These are phyloP conservation scores for Flabesymbios commensalis DNA, from an alignment of 2,888 invertebrate genomes.

Conservation along the genomic window DNA sequence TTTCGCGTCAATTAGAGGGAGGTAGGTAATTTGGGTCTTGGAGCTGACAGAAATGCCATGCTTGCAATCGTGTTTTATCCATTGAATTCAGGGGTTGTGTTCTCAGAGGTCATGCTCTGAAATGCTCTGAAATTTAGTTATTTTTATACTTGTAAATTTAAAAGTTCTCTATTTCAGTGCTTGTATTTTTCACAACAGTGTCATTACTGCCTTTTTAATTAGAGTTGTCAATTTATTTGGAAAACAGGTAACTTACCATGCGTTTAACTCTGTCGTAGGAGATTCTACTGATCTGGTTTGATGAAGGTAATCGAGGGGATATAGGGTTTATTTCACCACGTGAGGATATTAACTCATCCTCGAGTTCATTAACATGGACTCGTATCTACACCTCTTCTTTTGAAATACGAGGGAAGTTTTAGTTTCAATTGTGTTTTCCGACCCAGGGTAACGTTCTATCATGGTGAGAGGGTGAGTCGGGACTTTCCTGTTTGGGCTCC, in stretches of 20 bases:
- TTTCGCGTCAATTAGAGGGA: slow-evolving; percentile 27
- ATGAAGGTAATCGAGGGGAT: not conserved
- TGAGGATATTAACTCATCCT: not conserved
- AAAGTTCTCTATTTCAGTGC: no score
- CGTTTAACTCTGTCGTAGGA: not conserved
- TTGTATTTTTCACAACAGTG: no score
- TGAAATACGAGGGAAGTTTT: not conserved
- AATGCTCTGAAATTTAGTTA: not conserved
- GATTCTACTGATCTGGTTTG: not conserved
- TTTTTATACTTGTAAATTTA: no score
- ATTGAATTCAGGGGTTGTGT: slow-evolving; percentile 4
- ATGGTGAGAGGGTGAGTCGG: not conserved
- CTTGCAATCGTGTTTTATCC: slow-evolving; percentile 1
- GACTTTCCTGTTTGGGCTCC: not conserved
- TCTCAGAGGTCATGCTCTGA: slow-evolving; percentile 1
- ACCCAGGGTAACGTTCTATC: not conserved
- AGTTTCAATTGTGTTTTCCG: not conserved
- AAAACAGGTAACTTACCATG: no score
- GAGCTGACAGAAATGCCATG: slow-evolving; percentile 15
- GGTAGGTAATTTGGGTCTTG: slow-evolving; percentile 20
- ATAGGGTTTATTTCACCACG: slow-evolving; percentile 1
- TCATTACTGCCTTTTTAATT: no score
- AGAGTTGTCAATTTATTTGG: no score
- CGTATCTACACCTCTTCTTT: not conserved
- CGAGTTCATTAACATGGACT: not conserved